These are phyloP conservation scores for Meda fulgida DNA, from an alignment of 2,797 vertebrate species.

Conservation along the genomic window DNA sequence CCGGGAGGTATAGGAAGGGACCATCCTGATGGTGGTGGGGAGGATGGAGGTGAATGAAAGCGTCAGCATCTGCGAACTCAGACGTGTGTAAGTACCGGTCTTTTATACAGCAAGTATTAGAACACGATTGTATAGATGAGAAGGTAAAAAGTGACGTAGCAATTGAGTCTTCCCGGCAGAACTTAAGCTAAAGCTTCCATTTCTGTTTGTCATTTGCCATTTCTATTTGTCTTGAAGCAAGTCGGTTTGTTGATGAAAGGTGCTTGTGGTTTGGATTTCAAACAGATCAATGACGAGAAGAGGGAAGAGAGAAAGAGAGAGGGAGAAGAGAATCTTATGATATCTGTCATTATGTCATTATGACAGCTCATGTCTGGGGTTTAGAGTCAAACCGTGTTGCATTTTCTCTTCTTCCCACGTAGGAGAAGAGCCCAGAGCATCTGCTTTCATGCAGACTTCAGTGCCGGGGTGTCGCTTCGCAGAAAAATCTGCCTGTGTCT, in stretches of 20 bases:
- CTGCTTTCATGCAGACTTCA: slow-evolving; percentile 34
- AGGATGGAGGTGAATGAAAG: too few relatives aligned
- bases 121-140: too few relatives aligned
- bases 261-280: slow-evolving; percentile 50
- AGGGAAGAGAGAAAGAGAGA: slow-evolving; percentile 13
- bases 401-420: slow-evolving; percentile 44
- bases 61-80: too few relatives aligned
- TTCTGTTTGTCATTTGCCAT: background rate
- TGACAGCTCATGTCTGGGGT: slow-evolving; percentile 50
- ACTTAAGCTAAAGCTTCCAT: too few relatives aligned
- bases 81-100: too few relatives aligned
- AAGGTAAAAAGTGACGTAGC: too few relatives aligned
- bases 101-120: too few relatives aligned
- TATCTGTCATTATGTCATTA: slow-evolving; percentile 53
- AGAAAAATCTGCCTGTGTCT: slow-evolving; percentile 27
- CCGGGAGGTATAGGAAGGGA: too few relatives aligned
- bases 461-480: slow-evolving; percentile 8
- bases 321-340: slow-evolving; percentile 33
- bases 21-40: too few relatives aligned
- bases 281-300: slow-evolving; percentile 49
- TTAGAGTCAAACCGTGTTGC: slow-evolving; percentile 33
- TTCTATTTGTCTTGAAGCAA: background rate
- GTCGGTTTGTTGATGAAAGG: slow-evolving; percentile 30
- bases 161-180: too few relatives aligned
- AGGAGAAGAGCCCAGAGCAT: slow-evolving; percentile 34